phyloP scores from a whole-genome alignment of 2,888 invertebrate genomes.

The Patella ulyssiponensis region DNA sequence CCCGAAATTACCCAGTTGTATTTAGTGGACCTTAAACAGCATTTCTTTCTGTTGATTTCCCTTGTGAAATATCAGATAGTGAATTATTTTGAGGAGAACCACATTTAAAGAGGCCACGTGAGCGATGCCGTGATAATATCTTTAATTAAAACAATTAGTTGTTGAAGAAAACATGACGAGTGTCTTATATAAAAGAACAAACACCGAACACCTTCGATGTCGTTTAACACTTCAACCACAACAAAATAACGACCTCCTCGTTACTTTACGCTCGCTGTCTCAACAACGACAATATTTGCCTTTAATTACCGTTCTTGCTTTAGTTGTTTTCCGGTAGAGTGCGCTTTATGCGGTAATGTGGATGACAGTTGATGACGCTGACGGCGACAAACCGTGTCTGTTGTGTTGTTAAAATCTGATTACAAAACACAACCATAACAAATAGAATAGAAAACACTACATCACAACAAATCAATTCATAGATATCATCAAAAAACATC shows the following conservation, averaged over 20 bases:
- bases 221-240: neutral
- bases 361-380: neutral
- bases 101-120: too few relatives aligned
- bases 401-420: conserved; percentile 2
- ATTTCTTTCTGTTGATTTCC: too few relatives aligned
- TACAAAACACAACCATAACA: conserved; percentile 2
- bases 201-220: neutral
- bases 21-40: too few relatives aligned
- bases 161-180: too few relatives aligned
- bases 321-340: conserved; percentile 7
- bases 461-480: too few relatives aligned
- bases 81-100: too few relatives aligned
- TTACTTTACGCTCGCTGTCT: neutral
- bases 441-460: too few relatives aligned
- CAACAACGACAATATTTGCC: neutral
- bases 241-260: neutral
- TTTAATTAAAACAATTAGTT: too few relatives aligned
- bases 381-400: conserved; percentile 12
- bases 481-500: too few relatives aligned
- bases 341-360: neutral
- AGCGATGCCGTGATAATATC: too few relatives aligned
- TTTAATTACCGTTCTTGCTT: neutral
- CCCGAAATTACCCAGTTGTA: too few relatives aligned
- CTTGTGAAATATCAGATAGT: too few relatives aligned
- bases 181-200: neutral